A percentile compares a stretch with the other conserved stretches of the same genome.
Evolutionary conservation across 1,140 invertebrate species (phyloP).

Genomic region (Hycleus phaleratus): DNA sequence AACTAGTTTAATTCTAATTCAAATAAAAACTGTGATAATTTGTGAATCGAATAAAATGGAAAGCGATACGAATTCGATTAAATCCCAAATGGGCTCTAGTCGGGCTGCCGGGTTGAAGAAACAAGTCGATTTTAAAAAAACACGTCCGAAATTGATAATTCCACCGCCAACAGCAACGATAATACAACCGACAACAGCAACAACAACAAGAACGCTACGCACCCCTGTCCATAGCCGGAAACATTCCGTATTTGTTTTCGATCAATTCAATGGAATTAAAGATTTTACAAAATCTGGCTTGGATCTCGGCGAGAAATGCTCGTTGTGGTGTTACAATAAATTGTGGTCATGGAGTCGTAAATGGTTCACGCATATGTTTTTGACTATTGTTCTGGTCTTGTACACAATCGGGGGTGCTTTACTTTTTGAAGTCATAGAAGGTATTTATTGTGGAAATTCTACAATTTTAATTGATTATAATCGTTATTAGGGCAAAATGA

Average conservation of each 20-base stretch:
- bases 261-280: conserved; percentile 7
- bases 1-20: neutral
- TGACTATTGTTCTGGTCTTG: conserved; percentile 63
- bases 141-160: conserved; percentile 23
- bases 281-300: conserved; percentile 64
- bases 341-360: conserved; percentile 65
- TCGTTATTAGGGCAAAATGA: conserved; percentile 43
- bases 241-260: conserved; percentile 5
- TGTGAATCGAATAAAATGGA: conserved; percentile 2
- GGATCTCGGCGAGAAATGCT: conserved; percentile 69
- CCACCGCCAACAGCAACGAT: conserved; percentile 19
- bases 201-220: neutral
- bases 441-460: conserved; percentile 44
- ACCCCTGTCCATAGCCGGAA: conserved; percentile 3
- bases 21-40: neutral
- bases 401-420: conserved; percentile 73
- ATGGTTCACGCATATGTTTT: conserved; percentile 84
- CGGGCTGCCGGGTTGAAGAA: neutral
- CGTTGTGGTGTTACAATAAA: conserved; percentile 71
- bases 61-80: conserved; percentile 7
- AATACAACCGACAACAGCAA: neutral
- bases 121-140: conserved; percentile 21
- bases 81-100: neutral
- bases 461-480: neutral
- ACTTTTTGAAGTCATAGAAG: conserved; percentile 68